Evolutionary conservation across 2,888 invertebrate genomes (phyloP).

Genomic region (Melikaiella ostensackeni): DNA sequence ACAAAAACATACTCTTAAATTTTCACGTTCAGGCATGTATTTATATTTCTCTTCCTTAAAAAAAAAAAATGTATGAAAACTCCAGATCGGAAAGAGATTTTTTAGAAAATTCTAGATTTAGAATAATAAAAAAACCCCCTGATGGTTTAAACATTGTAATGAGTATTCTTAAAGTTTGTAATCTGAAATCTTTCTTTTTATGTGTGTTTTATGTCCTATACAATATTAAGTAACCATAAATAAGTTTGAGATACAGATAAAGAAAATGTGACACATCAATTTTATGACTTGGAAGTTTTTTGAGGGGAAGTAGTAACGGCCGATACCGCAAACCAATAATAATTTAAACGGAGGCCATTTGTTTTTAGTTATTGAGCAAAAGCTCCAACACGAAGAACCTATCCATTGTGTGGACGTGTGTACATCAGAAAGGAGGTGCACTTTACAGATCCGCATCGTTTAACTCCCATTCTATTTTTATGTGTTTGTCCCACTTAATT

Average conservation of each 20-base stretch:
- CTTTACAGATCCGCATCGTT: conserved; percentile 27
- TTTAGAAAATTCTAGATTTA: background rate
- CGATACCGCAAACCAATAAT: conserved; percentile 49
- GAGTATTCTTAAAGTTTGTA: too few relatives aligned
- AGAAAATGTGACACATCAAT: conserved; percentile 20
- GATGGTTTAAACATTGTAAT: background rate
- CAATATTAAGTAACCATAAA: background rate
- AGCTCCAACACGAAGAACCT: conserved; percentile 52
- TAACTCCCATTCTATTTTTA: background rate
- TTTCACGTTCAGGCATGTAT: background rate
- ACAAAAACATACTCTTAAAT: background rate
- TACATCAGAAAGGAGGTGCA: conserved; percentile 56
- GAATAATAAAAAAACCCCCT: background rate
- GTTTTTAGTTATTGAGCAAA: conserved; percentile 58
- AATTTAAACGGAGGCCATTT: conserved; percentile 57
- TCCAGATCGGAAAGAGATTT: too few relatives aligned
- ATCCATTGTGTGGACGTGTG: conserved; percentile 54
- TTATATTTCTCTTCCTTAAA: background rate
- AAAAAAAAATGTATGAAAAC: background rate
- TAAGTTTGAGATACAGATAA: background rate
- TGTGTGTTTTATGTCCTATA: background rate
- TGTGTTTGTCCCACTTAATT: background rate
- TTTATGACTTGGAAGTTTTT: conserved; percentile 37
- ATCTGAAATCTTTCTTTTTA: background rate
- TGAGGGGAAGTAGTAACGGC: conserved; percentile 19